phyloP scores from a whole-genome alignment of 2,888 invertebrate genomes.

The Herminia tarsipennalis region DNA sequence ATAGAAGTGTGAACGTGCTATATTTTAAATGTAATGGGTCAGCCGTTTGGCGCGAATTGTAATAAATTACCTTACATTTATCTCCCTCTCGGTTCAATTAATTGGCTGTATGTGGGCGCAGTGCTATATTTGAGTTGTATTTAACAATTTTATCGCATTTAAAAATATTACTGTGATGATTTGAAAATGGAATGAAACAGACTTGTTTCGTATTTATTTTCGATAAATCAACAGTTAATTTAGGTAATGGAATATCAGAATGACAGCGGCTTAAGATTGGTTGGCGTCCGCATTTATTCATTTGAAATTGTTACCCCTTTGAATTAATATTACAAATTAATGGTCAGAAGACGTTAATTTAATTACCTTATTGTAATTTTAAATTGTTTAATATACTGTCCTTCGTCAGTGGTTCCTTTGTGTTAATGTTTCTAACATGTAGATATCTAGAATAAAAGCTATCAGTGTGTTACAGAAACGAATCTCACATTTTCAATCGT shows the following conservation, averaged over 20 bases:
- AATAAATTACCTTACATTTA: slow-evolving; percentile 79
- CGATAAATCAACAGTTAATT: not conserved
- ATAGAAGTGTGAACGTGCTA: slow-evolving; percentile 66
- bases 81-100: slow-evolving; percentile 69
- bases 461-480: no score
- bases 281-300: no score
- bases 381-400: not conserved
- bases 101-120: slow-evolving; percentile 62
- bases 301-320: no score
- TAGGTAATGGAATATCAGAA: not conserved
- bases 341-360: slow-evolving; percentile 2
- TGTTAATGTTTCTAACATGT: not conserved
- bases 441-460: no score
- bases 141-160: slow-evolving; percentile 24
- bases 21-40: slow-evolving; percentile 76
- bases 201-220: not conserved
- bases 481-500: no score
- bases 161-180: slow-evolving; percentile 8
- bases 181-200: not conserved
- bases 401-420: not conserved
- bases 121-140: slow-evolving; percentile 38
- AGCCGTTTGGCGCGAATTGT: slow-evolving; percentile 66
- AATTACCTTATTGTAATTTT: not conserved
- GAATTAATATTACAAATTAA: not conserved
- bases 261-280: no score